Evolutionary conservation across 2,888 invertebrate genomes (phyloP).

Genomic region (Allygus modestus): DNA sequence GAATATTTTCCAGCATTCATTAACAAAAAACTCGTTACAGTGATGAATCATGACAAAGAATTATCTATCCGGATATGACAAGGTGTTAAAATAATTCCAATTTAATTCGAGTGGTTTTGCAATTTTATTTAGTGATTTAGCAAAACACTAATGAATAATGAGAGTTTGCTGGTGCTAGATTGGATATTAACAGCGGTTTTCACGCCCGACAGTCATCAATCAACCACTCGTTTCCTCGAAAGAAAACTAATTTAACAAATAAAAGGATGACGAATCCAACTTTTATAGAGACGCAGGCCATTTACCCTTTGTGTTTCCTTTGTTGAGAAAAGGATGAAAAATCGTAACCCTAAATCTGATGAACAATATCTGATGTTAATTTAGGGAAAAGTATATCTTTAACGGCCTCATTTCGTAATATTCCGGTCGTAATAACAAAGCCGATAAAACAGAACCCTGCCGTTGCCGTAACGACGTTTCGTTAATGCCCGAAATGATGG

Average conservation of each 20-base stretch:
- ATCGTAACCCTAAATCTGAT: conserved; percentile 12
- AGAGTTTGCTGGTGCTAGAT: neutral
- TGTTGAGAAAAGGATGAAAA: neutral
- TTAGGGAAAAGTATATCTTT: conserved; percentile 37
- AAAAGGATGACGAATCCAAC: neutral
- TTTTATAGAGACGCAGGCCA: neutral
- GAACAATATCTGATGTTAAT: conserved; percentile 55
- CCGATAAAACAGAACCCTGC: conserved; percentile 33
- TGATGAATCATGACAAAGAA: no score
- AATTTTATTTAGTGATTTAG: conserved; percentile 41
- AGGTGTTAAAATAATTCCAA: neutral
- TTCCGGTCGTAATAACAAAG: conserved; percentile 43
- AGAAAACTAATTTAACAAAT: conserved; percentile 1
- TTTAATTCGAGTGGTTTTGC: neutral
- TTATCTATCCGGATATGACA: neutral
- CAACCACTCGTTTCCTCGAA: neutral
- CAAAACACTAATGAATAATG: conserved; percentile 31
- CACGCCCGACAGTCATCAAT: conserved; percentile 10
- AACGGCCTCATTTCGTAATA: conserved; percentile 31
- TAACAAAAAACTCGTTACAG: no score
- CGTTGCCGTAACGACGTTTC: conserved; percentile 41
- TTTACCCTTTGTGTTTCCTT: neutral
- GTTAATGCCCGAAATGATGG: conserved; percentile 59
- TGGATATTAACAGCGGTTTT: conserved; percentile 11
- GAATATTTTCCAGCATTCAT: no score